phyloP scores from a whole-genome alignment of 23 tunicate species.

The Oikopleura vanhoeffeni region DNA sequence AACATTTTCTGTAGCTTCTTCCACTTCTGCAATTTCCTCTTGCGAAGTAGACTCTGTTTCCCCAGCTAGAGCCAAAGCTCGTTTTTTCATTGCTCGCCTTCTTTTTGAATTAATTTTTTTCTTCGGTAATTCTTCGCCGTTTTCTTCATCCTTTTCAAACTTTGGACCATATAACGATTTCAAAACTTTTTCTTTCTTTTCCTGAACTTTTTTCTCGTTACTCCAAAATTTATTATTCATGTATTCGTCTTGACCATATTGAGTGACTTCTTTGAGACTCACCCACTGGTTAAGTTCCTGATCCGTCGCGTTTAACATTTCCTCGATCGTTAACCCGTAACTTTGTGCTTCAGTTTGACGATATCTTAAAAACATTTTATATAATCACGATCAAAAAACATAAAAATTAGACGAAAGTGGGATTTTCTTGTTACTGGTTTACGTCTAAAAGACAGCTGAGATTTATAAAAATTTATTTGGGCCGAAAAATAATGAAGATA shows the following conservation, averaged over 20 bases:
- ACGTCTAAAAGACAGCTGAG: too few relatives aligned
- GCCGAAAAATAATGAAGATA: too few relatives aligned
- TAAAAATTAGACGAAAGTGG: too few relatives aligned
- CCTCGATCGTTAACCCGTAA: neutral
- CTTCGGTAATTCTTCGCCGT: neutral
- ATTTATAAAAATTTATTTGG: too few relatives aligned
- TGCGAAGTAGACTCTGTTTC: neutral
- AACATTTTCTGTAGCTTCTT: neutral
- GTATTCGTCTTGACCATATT: neutral
- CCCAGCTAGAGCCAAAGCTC: neutral
- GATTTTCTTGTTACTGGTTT: too few relatives aligned
- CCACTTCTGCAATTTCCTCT: neutral
- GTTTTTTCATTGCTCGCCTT: neutral
- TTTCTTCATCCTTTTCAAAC: neutral
- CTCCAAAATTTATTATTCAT: conserved; percentile 5
- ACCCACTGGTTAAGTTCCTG: neutral
- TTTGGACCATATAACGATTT: neutral
- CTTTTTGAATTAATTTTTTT: neutral
- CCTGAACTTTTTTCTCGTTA: neutral
- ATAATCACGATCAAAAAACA: too few relatives aligned
- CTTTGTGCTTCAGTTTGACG: neutral
- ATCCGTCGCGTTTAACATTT: neutral
- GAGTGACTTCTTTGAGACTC: neutral
- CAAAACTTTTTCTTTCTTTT: neutral
- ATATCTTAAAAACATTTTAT: too few relatives aligned